Evolutionary conservation across 2,797 vertebrate genomes (phyloP).

Genomic region (Cichlasoma orientale): DNA sequence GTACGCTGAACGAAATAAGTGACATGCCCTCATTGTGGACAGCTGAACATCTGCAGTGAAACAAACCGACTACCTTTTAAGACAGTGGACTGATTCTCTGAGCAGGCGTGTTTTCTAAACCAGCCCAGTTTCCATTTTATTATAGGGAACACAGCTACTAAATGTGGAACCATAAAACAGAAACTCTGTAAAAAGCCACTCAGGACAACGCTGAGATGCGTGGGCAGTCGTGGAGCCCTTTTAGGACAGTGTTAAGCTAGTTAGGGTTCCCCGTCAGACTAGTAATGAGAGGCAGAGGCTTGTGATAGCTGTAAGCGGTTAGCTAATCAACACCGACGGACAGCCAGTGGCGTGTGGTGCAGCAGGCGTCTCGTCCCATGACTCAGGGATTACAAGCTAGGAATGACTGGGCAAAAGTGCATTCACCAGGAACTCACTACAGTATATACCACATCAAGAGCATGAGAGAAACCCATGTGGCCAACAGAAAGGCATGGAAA

Average conservation of each 20-base stretch:
- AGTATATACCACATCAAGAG: slow-evolving; percentile 77
- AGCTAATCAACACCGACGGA: slow-evolving; percentile 23
- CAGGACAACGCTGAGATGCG: slow-evolving; percentile 11
- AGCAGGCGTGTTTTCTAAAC: slow-evolving; percentile 34
- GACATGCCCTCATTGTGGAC: slow-evolving; percentile 43
- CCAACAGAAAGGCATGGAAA: slow-evolving; percentile 62
- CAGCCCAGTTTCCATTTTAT: slow-evolving; percentile 37
- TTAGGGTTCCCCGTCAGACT: slow-evolving; percentile 33
- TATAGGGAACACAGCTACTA: slow-evolving; percentile 39
- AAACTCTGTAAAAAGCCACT: slow-evolving; percentile 23
- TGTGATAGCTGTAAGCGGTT: slow-evolving; percentile 37
- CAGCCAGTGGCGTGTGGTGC: slow-evolving; percentile 54
- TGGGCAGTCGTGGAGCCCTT: slow-evolving; percentile 51
- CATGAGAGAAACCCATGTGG: slow-evolving; percentile 70
- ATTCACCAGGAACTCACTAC: slow-evolving; percentile 68
- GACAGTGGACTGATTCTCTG: slow-evolving; percentile 38
- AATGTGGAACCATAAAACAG: slow-evolving; percentile 52
- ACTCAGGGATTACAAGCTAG: slow-evolving; percentile 79
- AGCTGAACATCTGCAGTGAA: slow-evolving; percentile 32
- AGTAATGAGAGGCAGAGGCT: slow-evolving; percentile 26
- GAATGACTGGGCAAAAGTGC: slow-evolving; percentile 65
- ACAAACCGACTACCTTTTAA: slow-evolving; percentile 17
- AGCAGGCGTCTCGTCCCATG: slow-evolving; percentile 64
- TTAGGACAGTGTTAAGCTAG: slow-evolving; percentile 42
- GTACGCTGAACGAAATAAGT: slow-evolving; percentile 20